Evolutionary conservation across 2,888 invertebrate genomes (phyloP).

Genomic region (Drosophila aldrichi): DNA sequence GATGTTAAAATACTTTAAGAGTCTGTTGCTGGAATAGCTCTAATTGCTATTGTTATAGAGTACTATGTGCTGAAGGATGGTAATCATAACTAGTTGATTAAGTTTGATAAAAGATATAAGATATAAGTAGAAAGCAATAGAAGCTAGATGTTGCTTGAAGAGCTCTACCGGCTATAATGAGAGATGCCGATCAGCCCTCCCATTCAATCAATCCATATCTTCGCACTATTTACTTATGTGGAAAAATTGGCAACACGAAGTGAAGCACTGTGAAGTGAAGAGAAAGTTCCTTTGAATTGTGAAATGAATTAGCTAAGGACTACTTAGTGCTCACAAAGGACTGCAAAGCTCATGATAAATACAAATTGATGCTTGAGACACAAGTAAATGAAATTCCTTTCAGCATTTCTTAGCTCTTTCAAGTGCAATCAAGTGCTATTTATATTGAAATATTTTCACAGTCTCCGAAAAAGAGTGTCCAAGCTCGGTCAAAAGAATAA

Average conservation of each 20-base stretch:
- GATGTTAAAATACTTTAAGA: too few species aligned
- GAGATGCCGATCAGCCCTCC: neutral
- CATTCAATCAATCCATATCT: neutral
- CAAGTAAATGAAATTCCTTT: neutral
- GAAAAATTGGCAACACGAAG: neutral
- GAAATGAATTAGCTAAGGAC: neutral
- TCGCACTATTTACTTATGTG: neutral
- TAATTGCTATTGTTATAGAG: too few species aligned
- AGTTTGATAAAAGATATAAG: too few species aligned
- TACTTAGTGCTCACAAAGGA: neutral
- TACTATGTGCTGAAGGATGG: too few species aligned
- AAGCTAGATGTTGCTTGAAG: too few species aligned
- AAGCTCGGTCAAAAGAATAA: neutral
- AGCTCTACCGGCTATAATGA: too few species aligned
- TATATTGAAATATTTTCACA: neutral
- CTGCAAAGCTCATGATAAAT: neutral
- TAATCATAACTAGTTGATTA: too few species aligned
- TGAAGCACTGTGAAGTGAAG: neutral
- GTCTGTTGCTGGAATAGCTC: too few species aligned
- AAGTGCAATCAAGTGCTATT: neutral
- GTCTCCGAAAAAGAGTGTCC: neutral
- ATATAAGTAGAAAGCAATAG: too few species aligned
- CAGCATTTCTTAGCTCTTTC: neutral
- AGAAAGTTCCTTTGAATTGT: neutral
- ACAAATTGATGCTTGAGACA: neutral